Evolutionary conservation across 2,888 invertebrate species (phyloP).

Genomic region (Protophormia terraenovae): DNA sequence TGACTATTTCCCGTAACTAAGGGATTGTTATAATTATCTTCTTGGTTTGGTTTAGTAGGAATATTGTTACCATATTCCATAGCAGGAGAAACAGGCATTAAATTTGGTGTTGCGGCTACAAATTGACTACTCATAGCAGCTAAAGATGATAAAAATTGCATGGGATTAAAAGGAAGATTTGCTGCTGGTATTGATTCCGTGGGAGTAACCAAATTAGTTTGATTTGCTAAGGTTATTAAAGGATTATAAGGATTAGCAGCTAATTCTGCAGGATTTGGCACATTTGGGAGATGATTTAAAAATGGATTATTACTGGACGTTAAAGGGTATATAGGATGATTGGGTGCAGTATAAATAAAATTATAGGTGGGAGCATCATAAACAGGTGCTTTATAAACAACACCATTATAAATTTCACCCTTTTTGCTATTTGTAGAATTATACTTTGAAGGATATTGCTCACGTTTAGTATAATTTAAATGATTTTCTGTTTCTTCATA

Average conservation of each 20-base stretch:
- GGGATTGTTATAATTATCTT: neutral
- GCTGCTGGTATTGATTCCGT: no score
- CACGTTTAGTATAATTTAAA: neutral
- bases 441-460: neutral
- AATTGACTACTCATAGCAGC: neutral
- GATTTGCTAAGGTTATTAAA: neutral
- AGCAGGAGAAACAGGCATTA: neutral
- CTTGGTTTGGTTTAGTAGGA: neutral
- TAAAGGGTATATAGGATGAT: neutral
- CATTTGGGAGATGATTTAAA: neutral
- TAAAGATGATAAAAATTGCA: neutral
- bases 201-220: neutral
- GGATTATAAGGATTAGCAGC: neutral
- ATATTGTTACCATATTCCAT: no score
- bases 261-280: neutral
- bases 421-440: neutral
- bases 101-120: neutral
- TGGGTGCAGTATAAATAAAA: slow-evolving; percentile 33
- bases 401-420: slow-evolving; percentile 46
- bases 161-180: neutral
- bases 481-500: neutral
- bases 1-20: neutral
- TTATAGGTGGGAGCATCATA: slow-evolving; percentile 48
- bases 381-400: slow-evolving; percentile 41
- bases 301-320: neutral